A percentile compares a stretch with the other conserved stretches of the same genome.
Evolutionary conservation across 2,797 vertebrate species (phyloP).

Genomic region (Neopelma chrysocephalum): DNA sequence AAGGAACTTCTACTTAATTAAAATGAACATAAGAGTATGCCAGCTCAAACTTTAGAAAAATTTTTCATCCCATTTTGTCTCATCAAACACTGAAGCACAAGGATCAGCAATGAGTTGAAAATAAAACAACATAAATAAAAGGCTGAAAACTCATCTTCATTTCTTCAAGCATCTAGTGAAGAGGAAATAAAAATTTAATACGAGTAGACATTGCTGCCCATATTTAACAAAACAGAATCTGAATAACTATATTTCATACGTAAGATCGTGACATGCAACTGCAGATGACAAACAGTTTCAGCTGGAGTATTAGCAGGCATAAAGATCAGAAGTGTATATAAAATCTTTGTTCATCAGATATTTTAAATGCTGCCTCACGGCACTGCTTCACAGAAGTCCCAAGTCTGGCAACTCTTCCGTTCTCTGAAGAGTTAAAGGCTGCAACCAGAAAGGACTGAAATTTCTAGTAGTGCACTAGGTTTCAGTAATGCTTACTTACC

Average conservation of each 20-base stretch:
- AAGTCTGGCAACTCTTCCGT: background rate
- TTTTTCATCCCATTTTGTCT: background rate
- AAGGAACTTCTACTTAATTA: background rate
- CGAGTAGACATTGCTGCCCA: rapidly evolving
- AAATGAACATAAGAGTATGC: background rate
- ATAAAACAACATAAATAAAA: background rate
- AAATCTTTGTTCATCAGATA: background rate
- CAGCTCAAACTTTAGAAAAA: background rate
- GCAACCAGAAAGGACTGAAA: background rate
- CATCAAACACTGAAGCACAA: background rate
- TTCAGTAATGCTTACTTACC: background rate
- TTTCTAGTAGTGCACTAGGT: background rate
- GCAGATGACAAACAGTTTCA: background rate
- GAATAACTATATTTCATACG: background rate
- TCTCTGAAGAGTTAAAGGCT: background rate
- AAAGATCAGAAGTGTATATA: background rate
- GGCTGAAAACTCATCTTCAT: background rate
- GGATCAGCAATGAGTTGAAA: background rate
- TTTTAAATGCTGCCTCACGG: background rate
- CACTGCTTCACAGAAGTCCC: background rate
- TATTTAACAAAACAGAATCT: background rate
- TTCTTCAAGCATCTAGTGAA: background rate
- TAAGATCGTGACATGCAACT: background rate
- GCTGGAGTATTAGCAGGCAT: background rate
- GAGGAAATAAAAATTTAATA: background rate